These are phyloP conservation scores for Marmota flaviventris DNA, from an alignment of 2,113 vertebrate species.

Conservation along the genomic window DNA sequence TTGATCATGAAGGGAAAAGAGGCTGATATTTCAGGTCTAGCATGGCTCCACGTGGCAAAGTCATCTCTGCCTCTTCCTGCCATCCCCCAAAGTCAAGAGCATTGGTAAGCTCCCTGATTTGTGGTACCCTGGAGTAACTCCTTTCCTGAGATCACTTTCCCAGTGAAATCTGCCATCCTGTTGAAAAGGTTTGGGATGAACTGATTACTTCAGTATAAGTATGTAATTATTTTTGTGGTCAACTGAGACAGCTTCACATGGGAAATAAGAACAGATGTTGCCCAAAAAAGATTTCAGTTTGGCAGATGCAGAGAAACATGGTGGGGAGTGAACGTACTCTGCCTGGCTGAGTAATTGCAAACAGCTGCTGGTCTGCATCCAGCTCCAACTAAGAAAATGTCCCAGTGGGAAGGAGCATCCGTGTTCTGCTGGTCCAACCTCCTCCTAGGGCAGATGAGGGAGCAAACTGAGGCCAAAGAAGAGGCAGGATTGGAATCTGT, in stretches of 20 bases:
- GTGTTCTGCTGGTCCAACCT: fast-evolving
- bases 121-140: not conserved
- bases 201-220: slow-evolving; percentile 46
- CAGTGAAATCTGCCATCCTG: not conserved
- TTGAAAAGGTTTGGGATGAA: slow-evolving; percentile 17
- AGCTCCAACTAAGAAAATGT: not conserved
- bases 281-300: not conserved
- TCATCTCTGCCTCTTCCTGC: not conserved
- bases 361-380: not conserved
- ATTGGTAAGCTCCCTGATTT: not conserved
- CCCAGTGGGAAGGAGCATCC: not conserved
- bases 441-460: not conserved
- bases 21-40: not conserved
- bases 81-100: not conserved
- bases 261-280: slow-evolving; percentile 59
- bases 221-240: slow-evolving; percentile 57
- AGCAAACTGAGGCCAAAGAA: slow-evolving; percentile 13
- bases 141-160: not conserved
- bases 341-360: not conserved
- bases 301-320: slow-evolving; percentile 26
- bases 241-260: slow-evolving; percentile 5
- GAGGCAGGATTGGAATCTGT: not conserved
- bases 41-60: not conserved
- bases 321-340: not conserved
- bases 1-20: not conserved